These are phyloP conservation scores for Aradophagus sp. DNA, from an alignment of 1,140 invertebrate species.

Conservation along the genomic window DNA sequence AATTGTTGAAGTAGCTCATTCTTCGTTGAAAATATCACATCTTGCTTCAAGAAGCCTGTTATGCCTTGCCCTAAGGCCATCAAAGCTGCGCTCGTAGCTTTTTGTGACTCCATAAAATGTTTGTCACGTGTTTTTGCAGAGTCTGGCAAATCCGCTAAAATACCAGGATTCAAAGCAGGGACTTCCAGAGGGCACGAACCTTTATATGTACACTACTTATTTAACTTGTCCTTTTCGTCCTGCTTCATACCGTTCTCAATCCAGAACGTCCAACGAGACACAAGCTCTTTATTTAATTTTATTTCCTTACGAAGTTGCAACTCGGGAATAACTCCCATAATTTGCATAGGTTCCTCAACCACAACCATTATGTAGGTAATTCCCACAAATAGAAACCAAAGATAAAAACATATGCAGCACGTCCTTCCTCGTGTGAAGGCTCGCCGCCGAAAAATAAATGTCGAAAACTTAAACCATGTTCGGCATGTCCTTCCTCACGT, in stretches of 20 bases:
- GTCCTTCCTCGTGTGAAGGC: conserved; percentile 11
- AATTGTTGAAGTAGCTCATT: conserved; percentile 3
- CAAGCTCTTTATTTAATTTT: conserved; percentile 18
- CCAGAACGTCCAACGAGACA: conserved; percentile 6
- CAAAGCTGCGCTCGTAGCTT: background rate
- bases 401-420: background rate
- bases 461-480: too few species aligned
- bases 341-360: conserved; percentile 2
- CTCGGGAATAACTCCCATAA: conserved; percentile 5
- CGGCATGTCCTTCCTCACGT: conserved; percentile 7
- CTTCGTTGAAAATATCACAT: conserved; percentile 1
- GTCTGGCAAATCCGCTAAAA: conserved; percentile 1
- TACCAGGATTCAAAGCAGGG: conserved; percentile 3
- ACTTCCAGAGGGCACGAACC: background rate
- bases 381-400: too few species aligned
- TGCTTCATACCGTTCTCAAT: conserved; percentile 8
- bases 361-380: too few species aligned
- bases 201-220: conserved; percentile 1
- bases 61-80: conserved; percentile 9
- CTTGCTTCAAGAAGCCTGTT: conserved; percentile 1
- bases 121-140: conserved; percentile 10
- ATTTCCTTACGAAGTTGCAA: background rate
- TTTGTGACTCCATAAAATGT: conserved; percentile 4
- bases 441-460: background rate
- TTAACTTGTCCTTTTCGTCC: conserved; percentile 2